Evolutionary conservation across 53 echinoderm and acorn worm species (phyloP), one percentile per base, ranked within the genome.

Genomic region (Stichopus horrens): DNA sequence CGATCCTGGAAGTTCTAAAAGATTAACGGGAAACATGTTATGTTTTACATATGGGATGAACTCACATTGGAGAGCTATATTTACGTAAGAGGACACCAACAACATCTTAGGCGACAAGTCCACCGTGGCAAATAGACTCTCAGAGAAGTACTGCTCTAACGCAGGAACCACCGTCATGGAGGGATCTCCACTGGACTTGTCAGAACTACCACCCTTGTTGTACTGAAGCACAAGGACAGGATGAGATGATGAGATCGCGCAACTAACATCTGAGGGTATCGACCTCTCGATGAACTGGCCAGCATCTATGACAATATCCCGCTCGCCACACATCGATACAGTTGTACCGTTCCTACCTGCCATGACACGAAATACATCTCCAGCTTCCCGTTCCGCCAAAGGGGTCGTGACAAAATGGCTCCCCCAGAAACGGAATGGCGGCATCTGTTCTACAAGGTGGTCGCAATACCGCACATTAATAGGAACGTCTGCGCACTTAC

Each of bases 121-220:
- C 21, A n/a, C 8, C 5, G 21, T 74, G 18, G 74, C 57, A 57
- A 87, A 91, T 86, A 93, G 89, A 65, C 90, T 90, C 51, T 97
- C 95, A 20, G 89, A 81, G 22, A 90, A 80, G 88, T 90, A 97
- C 22, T 97, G 97, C 54, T 90, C 92, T 55, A 97, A 60, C 11
- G 93, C 95, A 8, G 97, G 97, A 6, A 97, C 95, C 9, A 94
- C 67, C 91, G 94, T 97, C 97, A 97, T 97, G 67, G 95, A 97
- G 8, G 97, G 97, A 59, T 97, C 97, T 5, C 92, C 95, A 54
- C 71, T 86, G 55, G 95, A 89, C 54, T 88, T 88, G 73, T 97
- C 97, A 7, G 92, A 90, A 54, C 81, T 86, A 7, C 95, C 95
- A 7, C 97, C 97, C 74, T 95, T 94, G 57, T 92, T 95, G 76